Base-by-base conservation (phyloP, 2,797 vertebrate genomes). In the Parauchenoglanis ngamensis region DNA sequence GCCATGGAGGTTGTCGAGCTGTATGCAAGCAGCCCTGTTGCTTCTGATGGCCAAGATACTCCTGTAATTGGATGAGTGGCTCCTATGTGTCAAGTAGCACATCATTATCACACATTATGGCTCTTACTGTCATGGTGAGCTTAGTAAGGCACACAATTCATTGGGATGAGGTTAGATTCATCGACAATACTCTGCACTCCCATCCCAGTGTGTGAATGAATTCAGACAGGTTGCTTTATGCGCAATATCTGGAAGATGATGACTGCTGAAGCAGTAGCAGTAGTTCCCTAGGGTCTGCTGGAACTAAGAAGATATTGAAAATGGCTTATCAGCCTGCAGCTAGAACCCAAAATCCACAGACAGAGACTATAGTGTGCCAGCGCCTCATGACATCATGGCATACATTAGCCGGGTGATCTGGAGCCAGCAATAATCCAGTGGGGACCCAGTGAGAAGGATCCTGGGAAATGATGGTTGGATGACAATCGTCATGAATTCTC, bases 91-190 rank as follows among this genome's bases (percentile, higher is more conserved):
- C 52, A 54, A 77, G 44, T 49, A 49, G 46, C 73, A 17, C 73
- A 76, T 76, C 46, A 52, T 76, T 52, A 76, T 52, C 13, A 17
- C 73, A 76, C 73, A 76, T 76, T 76, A 76, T 76, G 46, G 46
- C 23, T n/a, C 23, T 25, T 49, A 75, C 23, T 49, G 25, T 76
- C 25, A 76, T 17, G 46, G 25, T 52, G 73, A 76, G 52, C 5
- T 7, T 52, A 17, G 12, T 76, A n/a, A 52, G 25, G 7, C 28
- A 13, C 31, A 12, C 28, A 23, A 5, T 78, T 78, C 8, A 78
- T 57, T 12, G 28, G 52, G 0, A 28, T 78, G 17, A 57, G 40
- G 54, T 19, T 57, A 25, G 54, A 59, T 25, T 59, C 19, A 25
- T 21, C 28, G 28, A 12, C 25, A 75, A 75, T 52, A 21, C 25